A percentile compares a stretch with the other conserved stretches of the same genome.
These are phyloP conservation scores for Crenichthys baileyi DNA, from an alignment of 2,797 vertebrate species.

Conservation along the genomic window DNA sequence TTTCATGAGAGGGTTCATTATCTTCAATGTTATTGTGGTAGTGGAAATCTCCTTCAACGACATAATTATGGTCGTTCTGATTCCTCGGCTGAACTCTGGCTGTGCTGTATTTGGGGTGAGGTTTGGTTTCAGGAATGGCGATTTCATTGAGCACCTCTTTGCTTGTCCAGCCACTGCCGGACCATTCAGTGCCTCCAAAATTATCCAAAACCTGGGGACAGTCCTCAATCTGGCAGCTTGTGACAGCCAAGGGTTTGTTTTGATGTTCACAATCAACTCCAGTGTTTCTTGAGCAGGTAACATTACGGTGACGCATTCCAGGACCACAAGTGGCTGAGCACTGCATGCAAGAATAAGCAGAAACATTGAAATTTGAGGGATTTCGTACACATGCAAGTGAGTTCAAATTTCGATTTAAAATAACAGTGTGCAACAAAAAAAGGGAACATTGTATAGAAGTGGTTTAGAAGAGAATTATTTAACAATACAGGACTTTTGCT, in stretches of 20 bases:
- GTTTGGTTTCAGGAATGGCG: slow-evolving; percentile 71
- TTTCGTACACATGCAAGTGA: neutral
- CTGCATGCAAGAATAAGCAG: slow-evolving; percentile 66
- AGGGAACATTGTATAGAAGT: too few relatives aligned
- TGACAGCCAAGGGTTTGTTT: slow-evolving; percentile 68
- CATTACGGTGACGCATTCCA: slow-evolving; percentile 79
- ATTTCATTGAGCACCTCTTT: slow-evolving; percentile 88
- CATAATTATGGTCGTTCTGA: slow-evolving; percentile 64
- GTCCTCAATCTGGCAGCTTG: slow-evolving; percentile 68
- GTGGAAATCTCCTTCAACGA: slow-evolving; percentile 78
- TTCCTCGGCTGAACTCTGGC: slow-evolving; percentile 62
- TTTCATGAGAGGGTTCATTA: slow-evolving; percentile 59
- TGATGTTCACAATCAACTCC: slow-evolving; percentile 77
- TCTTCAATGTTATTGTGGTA: slow-evolving; percentile 72
- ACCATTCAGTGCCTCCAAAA: slow-evolving; percentile 80
- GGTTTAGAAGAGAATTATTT: too few relatives aligned
- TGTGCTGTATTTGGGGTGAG: slow-evolving; percentile 42
- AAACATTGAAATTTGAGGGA: neutral
- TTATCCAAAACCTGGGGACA: slow-evolving; percentile 73
- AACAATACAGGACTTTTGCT: too few relatives aligned
- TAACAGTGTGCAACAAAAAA: neutral
- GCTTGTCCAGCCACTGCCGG: slow-evolving; percentile 90
- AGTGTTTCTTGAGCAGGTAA: slow-evolving; percentile 84
- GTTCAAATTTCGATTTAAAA: neutral
- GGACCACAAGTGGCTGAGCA: slow-evolving; percentile 88